Evolutionary conservation across 2,113 vertebrate genomes (phyloP), one percentile per base, ranked within the genome.

Genomic region (Antigone vipio): DNA sequence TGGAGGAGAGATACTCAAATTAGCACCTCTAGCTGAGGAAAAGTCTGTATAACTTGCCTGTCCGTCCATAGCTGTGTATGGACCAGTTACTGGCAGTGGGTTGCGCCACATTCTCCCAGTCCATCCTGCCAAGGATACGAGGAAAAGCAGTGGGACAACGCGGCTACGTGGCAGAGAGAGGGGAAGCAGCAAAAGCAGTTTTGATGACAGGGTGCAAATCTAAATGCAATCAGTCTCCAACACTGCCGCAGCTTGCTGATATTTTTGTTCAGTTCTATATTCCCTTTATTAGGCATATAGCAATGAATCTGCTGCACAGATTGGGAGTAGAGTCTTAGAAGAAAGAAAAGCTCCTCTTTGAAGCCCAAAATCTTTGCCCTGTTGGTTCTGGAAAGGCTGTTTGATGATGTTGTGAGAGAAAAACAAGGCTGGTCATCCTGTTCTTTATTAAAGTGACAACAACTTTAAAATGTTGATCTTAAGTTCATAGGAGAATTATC

Each of bases 1-100:
- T 72, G n/a, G 12, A 53, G 30, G 8, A 82, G 7, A 56, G 22
- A 50, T 11, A 29, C 9, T 74, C 42, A 44, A 58, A 38, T 62
- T 47, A 69, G 17, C n/a, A 18, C 5, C 60, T 34, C 38, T 42
- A 38, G 47, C 44, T 15, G 32, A 74, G 35, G 49, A 69, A 59
- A 72, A 63, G 12, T 15, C 35, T n/a, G 13, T 30, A 29, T 50
- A 63, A 34, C 29, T 64, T 44, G 2, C 17, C 50, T 63, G 4
- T 62, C 17, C 74, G 27, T 62, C 74, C 47, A 12, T 5, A 21
- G 12, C 10, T 71, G 5, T 40, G 17, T 15, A 19, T 23, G 42
- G 42, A 21, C 13, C 44, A 71, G 5, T 22, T 27, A 42, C 42
- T 2, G 5, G 29, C 38, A 77, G 21, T 0, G 0, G 2, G 20